Evolutionary conservation across 2,797 vertebrate genomes (phyloP).

Genomic region (Setipinna tenuifilis): DNA sequence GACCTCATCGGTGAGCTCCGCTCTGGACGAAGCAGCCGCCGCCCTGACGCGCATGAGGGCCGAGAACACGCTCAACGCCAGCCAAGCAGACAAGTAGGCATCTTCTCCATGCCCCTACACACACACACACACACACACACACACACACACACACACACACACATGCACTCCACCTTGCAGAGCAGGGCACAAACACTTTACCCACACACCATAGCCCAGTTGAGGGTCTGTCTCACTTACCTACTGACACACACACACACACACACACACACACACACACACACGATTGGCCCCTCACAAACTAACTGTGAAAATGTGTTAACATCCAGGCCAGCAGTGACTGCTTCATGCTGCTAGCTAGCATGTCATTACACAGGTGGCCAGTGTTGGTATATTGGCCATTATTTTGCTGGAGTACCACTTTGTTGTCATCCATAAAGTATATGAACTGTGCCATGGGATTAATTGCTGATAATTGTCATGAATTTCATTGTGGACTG

Average conservation of each 20-base stretch:
- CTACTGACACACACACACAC: background rate
- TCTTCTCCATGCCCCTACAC: conserved; percentile 47
- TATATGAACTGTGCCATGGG: background rate
- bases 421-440: background rate
- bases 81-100: conserved; percentile 98
- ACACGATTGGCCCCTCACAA: background rate
- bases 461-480: background rate
- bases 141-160: too few species aligned
- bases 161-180: too few species aligned
- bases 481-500: background rate
- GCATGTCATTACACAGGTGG: background rate
- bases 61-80: conserved; percentile 94
- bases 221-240: too few species aligned
- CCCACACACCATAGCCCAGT: too few species aligned
- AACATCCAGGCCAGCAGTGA: background rate
- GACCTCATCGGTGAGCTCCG: conserved; percentile 98
- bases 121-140: too few species aligned
- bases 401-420: background rate
- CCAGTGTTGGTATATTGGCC: background rate
- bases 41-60: conserved; percentile 97
- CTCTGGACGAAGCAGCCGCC: conserved; percentile 96
- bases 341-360: background rate
- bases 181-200: too few species aligned
- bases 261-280: conserved; percentile 9
- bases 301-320: background rate